Conservation (phyloP, 2,113 vertebrate genomes). For the Microtus montanus region DNA sequence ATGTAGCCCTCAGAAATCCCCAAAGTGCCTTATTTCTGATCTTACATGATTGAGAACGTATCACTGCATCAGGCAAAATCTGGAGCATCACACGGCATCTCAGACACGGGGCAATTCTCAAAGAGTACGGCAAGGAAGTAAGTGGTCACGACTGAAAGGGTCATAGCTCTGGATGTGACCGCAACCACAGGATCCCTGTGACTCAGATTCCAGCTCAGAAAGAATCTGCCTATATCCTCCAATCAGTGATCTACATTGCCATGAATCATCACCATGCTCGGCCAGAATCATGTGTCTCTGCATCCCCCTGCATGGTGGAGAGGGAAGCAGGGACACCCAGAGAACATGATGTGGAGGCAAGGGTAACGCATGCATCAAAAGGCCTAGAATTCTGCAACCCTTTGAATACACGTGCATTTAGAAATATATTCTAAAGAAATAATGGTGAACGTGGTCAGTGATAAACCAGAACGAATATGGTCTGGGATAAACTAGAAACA, state of each 20-base stretch:
- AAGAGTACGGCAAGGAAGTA: background rate
- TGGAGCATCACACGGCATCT: background rate
- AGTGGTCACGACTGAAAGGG: background rate
- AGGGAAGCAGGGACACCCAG: background rate
- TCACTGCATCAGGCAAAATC: background rate
- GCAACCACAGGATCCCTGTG: background rate
- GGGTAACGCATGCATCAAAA: background rate
- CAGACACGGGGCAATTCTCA: background rate
- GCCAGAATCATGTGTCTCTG: background rate
- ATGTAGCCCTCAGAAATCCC: background rate
- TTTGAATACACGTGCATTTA: background rate
- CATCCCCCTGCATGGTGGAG: background rate
- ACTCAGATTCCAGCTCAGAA: background rate
- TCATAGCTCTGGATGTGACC: background rate
- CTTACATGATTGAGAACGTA: background rate
- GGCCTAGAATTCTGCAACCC: background rate
- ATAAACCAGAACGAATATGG: background rate
- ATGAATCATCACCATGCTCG: background rate
- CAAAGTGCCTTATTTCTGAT: background rate
- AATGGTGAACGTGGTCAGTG: background rate
- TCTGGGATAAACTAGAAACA: constrained; percentile 21
- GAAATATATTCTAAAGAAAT: background rate
- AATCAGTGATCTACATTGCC: background rate
- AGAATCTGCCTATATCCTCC: background rate
- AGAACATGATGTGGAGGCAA: accelerated